Evolutionary conservation across 2,888 invertebrate genomes (phyloP).

Genomic region (Xestia rhomboidea): DNA sequence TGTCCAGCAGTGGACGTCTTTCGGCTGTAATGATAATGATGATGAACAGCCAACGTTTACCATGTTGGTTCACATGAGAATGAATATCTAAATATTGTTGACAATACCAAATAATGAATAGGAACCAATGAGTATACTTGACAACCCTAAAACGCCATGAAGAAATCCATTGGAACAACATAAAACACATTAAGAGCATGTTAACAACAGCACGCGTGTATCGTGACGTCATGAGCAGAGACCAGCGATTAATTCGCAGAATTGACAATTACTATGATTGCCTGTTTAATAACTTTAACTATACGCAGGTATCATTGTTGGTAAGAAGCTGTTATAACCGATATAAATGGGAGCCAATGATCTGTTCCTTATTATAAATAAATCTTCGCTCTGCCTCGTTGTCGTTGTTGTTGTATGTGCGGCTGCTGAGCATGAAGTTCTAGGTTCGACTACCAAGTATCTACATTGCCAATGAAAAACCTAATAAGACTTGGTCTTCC

Average conservation of each 20-base stretch:
- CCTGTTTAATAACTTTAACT: not conserved
- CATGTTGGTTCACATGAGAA: no score
- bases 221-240: slow-evolving; percentile 63
- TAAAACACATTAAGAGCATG: slow-evolving; percentile 53
- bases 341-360: not conserved
- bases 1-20: no score
- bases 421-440: no score
- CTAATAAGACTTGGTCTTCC: no score
- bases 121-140: not conserved
- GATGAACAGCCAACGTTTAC: no score
- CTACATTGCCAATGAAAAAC: no score
- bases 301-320: not conserved
- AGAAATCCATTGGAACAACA: slow-evolving; percentile 63
- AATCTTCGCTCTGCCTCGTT: no score
- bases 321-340: not conserved
- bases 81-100: not conserved
- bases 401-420: no score
- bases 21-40: no score
- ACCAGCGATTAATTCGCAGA: slow-evolving; percentile 40
- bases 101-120: not conserved
- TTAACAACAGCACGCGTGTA: slow-evolving; percentile 59
- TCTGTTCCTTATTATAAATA: not conserved
- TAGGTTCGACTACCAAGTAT: no score
- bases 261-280: slow-evolving; percentile 6
- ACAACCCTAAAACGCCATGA: slow-evolving; percentile 52